phyloP scores from a whole-genome alignment of 2,888 invertebrate genomes.

The Tetramorium bicarinatum region DNA sequence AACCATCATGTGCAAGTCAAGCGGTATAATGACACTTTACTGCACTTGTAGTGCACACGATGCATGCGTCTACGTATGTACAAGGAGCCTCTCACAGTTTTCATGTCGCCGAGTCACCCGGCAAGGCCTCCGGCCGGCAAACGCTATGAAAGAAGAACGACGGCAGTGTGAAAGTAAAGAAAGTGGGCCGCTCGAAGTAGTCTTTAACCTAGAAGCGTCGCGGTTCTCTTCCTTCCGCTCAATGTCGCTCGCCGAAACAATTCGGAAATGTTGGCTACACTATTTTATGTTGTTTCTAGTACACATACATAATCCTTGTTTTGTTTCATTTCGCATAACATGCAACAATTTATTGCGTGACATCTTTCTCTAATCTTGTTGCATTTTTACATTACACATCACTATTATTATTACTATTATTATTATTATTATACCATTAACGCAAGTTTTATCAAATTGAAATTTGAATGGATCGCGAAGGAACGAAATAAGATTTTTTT shows the following conservation, averaged over 20 bases:
- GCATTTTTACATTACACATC: neutral
- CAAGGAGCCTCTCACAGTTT: constrained; percentile 51
- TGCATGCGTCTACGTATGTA: neutral
- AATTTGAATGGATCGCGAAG: neutral
- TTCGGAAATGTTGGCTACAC: neutral
- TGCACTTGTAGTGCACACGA: neutral
- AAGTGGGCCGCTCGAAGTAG: constrained; percentile 80
- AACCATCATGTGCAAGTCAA: neutral
- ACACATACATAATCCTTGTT: neutral
- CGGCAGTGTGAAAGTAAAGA: constrained; percentile 82
- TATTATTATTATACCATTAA: neutral
- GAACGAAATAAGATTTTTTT: neutral
- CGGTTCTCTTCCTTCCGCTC: constrained; percentile 54
- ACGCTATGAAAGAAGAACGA: constrained; percentile 73
- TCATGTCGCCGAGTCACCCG: constrained; percentile 66
- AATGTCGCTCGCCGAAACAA: constrained; percentile 35
- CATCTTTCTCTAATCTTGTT: neutral
- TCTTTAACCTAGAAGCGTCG: constrained; percentile 69
- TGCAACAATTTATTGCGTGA: neutral
- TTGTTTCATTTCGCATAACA: neutral
- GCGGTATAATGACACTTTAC: neutral
- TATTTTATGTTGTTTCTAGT: neutral
- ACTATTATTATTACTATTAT: neutral
- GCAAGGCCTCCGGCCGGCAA: constrained; percentile 60
- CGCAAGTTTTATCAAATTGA: neutral